Conservation (phyloP, 2,797 vertebrate species). For the Ataeniobius toweri region DNA sequence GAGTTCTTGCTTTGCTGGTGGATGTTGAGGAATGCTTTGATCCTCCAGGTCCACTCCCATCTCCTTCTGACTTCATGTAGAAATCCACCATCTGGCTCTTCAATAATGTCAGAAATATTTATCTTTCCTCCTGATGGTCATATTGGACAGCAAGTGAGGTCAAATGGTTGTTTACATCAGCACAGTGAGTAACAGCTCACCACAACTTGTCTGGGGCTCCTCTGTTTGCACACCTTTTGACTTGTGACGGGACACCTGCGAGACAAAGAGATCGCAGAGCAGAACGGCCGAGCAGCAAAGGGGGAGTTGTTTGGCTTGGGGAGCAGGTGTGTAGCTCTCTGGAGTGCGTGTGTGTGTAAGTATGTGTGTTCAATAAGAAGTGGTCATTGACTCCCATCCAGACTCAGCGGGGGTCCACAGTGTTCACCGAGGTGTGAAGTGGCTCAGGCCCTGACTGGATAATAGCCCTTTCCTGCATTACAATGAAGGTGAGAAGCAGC, state of each 20-base stretch:
- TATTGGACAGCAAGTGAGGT: conserved; percentile 57
- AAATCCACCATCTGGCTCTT: conserved; percentile 41
- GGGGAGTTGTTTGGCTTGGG: conserved; percentile 56
- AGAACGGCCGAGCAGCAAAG: conserved; percentile 22
- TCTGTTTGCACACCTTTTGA: conserved; percentile 72
- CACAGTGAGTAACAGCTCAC: conserved; percentile 56
- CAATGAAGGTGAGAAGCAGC: conserved; percentile 72
- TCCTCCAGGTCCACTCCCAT: conserved; percentile 23
- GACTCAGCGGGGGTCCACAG: conserved; percentile 61
- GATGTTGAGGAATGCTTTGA: conserved; percentile 68
- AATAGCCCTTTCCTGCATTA: conserved; percentile 69
- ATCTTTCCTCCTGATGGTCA: conserved; percentile 63
- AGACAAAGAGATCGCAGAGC: conserved; percentile 54
- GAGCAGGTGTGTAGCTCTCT: conserved; percentile 59
- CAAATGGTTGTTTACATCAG: conserved; percentile 56
- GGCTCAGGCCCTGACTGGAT: conserved; percentile 59
- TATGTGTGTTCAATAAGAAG: conserved; percentile 42
- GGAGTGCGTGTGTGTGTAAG: conserved; percentile 33
- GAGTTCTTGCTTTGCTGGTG: conserved; percentile 39
- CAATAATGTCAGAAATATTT: conserved; percentile 64
- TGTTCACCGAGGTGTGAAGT: conserved; percentile 74
- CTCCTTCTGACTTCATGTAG: conserved; percentile 26
- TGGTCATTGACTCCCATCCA: conserved; percentile 58
- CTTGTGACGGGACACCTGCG: conserved; percentile 56
- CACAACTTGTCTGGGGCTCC: conserved; percentile 24